Conservation (phyloP, 2,113 vertebrate genomes). For the Hippocampus mohnikei region DNA sequence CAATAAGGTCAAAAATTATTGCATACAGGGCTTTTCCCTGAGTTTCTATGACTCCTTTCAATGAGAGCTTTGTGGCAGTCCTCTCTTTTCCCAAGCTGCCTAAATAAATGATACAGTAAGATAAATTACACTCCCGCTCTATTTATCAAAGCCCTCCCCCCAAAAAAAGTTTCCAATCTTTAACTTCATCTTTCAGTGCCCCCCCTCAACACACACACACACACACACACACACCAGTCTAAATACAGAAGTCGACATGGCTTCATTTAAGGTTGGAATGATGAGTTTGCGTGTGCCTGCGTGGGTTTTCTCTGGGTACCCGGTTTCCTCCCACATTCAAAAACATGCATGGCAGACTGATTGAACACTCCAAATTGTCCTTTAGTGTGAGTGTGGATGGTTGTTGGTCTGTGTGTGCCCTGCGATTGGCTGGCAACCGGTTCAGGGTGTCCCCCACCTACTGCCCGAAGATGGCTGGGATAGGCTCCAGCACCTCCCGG, state of each 20-base stretch:
- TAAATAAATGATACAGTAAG: slow-evolving; percentile 65
- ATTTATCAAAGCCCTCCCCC: slow-evolving; percentile 56
- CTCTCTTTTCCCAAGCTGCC: slow-evolving; percentile 59
- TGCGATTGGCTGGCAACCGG: too few relatives aligned
- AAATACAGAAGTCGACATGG: slow-evolving; percentile 1
- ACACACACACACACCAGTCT: background rate
- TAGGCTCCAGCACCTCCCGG: too few relatives aligned
- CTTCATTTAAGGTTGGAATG: too few relatives aligned
- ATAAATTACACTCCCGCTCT: slow-evolving; percentile 56
- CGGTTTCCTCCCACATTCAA: too few relatives aligned
- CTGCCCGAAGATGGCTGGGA: too few relatives aligned
- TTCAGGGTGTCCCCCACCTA: too few relatives aligned
- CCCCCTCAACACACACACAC: slow-evolving; percentile 1
- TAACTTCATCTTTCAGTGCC: slow-evolving; percentile 58
- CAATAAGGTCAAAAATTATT: slow-evolving; percentile 57
- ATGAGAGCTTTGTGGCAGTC: slow-evolving; percentile 69
- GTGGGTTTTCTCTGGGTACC: too few relatives aligned
- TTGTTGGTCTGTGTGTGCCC: too few relatives aligned
- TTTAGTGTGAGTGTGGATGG: too few relatives aligned
- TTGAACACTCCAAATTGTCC: too few relatives aligned
- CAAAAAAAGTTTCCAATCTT: slow-evolving; percentile 57
- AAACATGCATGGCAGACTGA: too few relatives aligned
- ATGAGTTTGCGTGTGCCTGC: too few relatives aligned
- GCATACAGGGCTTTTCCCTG: slow-evolving; percentile 49
- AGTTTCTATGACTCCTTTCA: slow-evolving; percentile 70